Evolutionary conservation across 2,113 vertebrate species (phyloP), one percentile per base, ranked within the genome.

Genomic region (Tragelaphus scriptus): DNA sequence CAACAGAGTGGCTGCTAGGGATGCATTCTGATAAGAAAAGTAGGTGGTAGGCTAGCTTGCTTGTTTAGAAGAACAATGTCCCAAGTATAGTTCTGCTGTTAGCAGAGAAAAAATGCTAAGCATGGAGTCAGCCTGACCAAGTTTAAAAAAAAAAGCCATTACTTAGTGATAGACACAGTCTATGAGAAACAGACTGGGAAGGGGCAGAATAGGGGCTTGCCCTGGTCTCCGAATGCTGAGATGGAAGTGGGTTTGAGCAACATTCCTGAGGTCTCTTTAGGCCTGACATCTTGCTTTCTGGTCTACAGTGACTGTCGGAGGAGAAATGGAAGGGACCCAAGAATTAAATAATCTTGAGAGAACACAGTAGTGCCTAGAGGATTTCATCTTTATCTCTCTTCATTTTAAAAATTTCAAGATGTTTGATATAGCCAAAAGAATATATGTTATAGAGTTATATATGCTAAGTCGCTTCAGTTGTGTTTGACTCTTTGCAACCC

Each of bases 91-190:
- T 49, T 23, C 15, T 55, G 2, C 8, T 79, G 65, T 80, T 36
- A 44, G 75, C 49, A 79, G 49, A 94, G 65, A 91, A 95, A 96
- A 40, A 95, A 96, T 91, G 44, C 49, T 85, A 79, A 65, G 84
- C 5, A 59, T 44, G n/a, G 56, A 25, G 58, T 86, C 81, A 88
- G 77, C 30, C 80, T 47, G 30, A 47, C 61, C 92, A 56, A 36
- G 36, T 23, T 28, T 53, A 40, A 40, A 40, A 40, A 40, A 40
- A 40, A 40, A 40, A 40, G 40, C 49, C 49, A 36, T 86, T 40
- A 79, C 28, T 93, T 85, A 80, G 56, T 79, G 81, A 85, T 28
- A 91, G n/a, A 59, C 17, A 79, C 3, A 16, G 59, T 65, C 61
- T 65, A 21, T 32, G 91, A 85, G 88, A 88, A 68, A 88, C n/a